Base-by-base conservation (phyloP, 2,113 vertebrate species). In the Passer domesticus region DNA sequence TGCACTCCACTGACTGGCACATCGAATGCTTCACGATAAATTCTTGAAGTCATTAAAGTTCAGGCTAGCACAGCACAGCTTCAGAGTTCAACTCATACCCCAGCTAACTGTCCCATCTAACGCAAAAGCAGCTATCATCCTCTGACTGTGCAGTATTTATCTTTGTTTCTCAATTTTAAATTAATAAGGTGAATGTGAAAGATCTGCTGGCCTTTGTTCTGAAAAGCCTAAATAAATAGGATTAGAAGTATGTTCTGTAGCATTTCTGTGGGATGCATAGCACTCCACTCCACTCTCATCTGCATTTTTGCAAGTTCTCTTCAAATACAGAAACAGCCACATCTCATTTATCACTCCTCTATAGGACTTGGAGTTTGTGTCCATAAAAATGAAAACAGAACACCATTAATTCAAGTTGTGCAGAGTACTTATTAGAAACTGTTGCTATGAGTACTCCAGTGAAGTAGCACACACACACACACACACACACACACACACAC, bases 201-300 rank as follows among this genome's bases (percentile, higher is more conserved):
- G 28, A 86, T 74, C 27, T 7, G 2, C 17, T 68, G 24, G 20
- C 64, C 70, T 84, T 77, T 39, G 64, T 44, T 35, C 19, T 43
- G 28, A 92, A 83, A 83, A 83, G 1, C 12, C 27, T 68, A n/a
- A 83, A 60, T 23, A 56, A 77, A 78, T 5, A 46, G 17, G 22
- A 91, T 67, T 83, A 35, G 7, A 84, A 83, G 11, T 33, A 41
- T 6, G 7, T 46, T 56, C 37, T 33, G 9, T 20, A 67, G 41
- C 12, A 79, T n/a, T 35, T 82, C 58, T 28, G 37, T 25, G 16
- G 27, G 7, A 4, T 18, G 7, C 41, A 28, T 3, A 72, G n/a
- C 7, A 59, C 9, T 41, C 44, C 17, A 21, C 0, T 27, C 24
- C 20, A 21, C 0, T 30, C 28, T 78, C 18, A 43, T 58, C 13